phyloP scores from a whole-genome alignment of 2,888 invertebrate genomes.

The Thera obeliscata region DNA sequence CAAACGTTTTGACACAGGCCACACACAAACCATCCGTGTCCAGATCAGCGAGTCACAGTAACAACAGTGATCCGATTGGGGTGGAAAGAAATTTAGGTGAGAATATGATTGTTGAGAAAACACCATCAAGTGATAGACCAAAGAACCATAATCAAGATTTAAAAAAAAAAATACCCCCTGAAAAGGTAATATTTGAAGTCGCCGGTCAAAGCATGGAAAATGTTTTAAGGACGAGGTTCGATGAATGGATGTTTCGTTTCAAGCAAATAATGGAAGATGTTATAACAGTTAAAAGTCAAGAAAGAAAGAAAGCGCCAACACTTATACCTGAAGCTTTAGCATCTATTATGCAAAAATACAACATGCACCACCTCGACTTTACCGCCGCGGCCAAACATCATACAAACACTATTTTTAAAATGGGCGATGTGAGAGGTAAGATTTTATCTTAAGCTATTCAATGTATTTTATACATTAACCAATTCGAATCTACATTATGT shows the following conservation, averaged over 20 bases:
- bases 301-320: conserved; percentile 61
- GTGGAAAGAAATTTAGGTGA: neutral
- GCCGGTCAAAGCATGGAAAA: conserved; percentile 59
- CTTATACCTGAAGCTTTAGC: conserved; percentile 65
- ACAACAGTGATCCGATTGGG: conserved; percentile 17
- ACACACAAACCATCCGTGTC: neutral
- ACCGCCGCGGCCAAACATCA: conserved; percentile 60
- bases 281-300: conserved; percentile 60
- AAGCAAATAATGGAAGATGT: conserved; percentile 76
- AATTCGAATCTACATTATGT: too few relatives aligned
- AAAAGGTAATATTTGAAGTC: conserved; percentile 59
- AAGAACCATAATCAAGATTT: conserved; percentile 19
- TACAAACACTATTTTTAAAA: conserved; percentile 52
- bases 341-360: conserved; percentile 62
- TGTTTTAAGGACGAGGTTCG: conserved; percentile 56
- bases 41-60: conserved; percentile 5
- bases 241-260: conserved; percentile 73
- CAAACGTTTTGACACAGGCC: neutral
- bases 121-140: conserved; percentile 49
- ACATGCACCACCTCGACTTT: conserved; percentile 48
- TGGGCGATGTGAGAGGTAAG: conserved; percentile 61
- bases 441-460: neutral
- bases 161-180: conserved; percentile 19
- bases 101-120: conserved; percentile 50
- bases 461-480: neutral